phyloP scores from a whole-genome alignment of 2,888 invertebrate genomes.

The Agonopterix alstromeriana region DNA sequence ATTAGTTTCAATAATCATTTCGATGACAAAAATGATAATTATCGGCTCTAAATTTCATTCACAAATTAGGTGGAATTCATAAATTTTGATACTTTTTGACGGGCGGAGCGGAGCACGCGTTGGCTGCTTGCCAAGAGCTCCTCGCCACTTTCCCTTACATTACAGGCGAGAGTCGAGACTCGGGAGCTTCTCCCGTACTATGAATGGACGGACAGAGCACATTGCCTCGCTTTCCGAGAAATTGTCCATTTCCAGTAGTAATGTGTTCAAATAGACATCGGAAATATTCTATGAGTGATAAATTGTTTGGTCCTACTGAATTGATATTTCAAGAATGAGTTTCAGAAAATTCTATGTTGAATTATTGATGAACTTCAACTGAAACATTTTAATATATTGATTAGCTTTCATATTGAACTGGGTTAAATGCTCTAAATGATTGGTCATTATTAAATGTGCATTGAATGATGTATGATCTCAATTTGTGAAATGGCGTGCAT shows the following conservation, averaged over 20 bases:
- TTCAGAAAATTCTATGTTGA: neutral
- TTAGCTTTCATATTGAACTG: constrained; percentile 20
- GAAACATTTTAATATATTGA: neutral
- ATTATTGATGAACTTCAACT: neutral
- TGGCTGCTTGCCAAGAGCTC: constrained; percentile 52
- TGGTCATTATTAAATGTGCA: constrained; percentile 13
- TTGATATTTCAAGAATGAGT: constrained; percentile 23
- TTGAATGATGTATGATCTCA: constrained; percentile 54
- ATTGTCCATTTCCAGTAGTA: constrained; percentile 51
- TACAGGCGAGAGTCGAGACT: constrained; percentile 29
- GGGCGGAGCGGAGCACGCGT: constrained; percentile 22
- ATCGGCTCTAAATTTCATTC: constrained; percentile 53
- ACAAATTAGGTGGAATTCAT: constrained; percentile 61
- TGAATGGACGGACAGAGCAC: constrained; percentile 44
- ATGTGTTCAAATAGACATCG: constrained; percentile 49
- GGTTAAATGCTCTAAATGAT: constrained; percentile 20
- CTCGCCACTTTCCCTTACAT: constrained; percentile 49
- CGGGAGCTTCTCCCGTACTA: constrained; percentile 39
- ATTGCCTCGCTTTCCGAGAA: constrained; percentile 65
- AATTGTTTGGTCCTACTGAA: constrained; percentile 33
- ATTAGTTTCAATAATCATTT: constrained; percentile 47
- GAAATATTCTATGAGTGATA: constrained; percentile 64
- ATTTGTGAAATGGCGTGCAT: constrained; percentile 51
- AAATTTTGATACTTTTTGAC: constrained; percentile 53
- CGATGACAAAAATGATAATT: constrained; percentile 66